A percentile compares a stretch with the other conserved stretches of the same genome.
Evolutionary conservation across 53 echinoderm and acorn worm genomes (phyloP).

Genomic region (Echinarachnius parma): DNA sequence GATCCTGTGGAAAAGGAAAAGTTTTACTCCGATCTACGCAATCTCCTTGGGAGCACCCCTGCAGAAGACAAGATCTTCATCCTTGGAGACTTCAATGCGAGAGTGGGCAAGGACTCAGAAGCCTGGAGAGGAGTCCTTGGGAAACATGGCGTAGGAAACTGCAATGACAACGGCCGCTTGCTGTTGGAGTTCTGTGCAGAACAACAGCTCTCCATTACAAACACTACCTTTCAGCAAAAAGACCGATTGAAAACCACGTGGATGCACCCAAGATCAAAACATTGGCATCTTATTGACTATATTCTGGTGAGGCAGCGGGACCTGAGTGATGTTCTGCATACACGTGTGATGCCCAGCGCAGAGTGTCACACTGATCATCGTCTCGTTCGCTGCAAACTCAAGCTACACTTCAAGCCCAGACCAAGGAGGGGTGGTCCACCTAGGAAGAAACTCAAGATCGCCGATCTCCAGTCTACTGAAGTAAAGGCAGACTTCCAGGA

Average conservation of each 20-base stretch:
- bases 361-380: conserved; percentile 42
- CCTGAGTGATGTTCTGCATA: too few species aligned
- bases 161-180: conserved; percentile 39
- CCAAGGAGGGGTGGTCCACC: background rate
- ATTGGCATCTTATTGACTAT: conserved; percentile 39
- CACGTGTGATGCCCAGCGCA: conserved; percentile 42
- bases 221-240: conserved; percentile 56
- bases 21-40: conserved; percentile 49
- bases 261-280: conserved; percentile 42
- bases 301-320: conserved; percentile 32
- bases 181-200: conserved; percentile 37
- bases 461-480: background rate
- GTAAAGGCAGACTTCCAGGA: conserved; percentile 2
- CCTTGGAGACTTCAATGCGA: conserved; percentile 51
- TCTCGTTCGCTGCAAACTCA: conserved; percentile 36
- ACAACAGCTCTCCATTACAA: background rate
- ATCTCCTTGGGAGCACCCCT: too few species aligned
- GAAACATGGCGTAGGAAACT: conserved; percentile 30
- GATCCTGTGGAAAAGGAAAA: conserved; percentile 44
- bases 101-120: conserved; percentile 34
- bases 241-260: conserved; percentile 37
- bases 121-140: conserved; percentile 43
- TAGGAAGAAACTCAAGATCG: conserved; percentile 2
- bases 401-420: conserved; percentile 15
- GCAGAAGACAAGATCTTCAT: too few species aligned